phyloP scores from a whole-genome alignment of 2,113 vertebrate genomes.

The Atractosteus spatula region DNA sequence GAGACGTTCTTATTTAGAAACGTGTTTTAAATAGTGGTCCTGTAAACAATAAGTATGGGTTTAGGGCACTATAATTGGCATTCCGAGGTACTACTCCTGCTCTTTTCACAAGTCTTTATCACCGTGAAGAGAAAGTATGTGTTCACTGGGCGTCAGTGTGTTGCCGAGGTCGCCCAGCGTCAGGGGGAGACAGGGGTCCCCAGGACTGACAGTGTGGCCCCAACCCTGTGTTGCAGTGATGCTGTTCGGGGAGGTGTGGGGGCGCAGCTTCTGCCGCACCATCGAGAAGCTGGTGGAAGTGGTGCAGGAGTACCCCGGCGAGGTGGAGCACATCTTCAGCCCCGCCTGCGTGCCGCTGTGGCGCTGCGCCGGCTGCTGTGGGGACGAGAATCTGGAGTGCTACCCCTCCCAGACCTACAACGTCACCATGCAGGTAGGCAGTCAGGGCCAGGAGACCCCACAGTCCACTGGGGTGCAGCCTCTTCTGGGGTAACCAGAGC shows the following conservation, averaged over 20 bases:
- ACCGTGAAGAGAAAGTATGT: too few species aligned
- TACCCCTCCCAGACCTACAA: conserved; percentile 71
- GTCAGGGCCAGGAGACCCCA: too few species aligned
- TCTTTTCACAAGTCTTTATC: too few species aligned
- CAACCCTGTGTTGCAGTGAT: conserved; percentile 62
- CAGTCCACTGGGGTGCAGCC: too few species aligned
- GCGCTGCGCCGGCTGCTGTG: conserved; percentile 89
- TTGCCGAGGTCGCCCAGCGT: background rate
- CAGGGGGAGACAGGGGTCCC: background rate
- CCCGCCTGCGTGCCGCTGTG: conserved; percentile 85
- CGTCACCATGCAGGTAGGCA: conserved; percentile 83
- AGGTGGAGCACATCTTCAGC: conserved; percentile 87
- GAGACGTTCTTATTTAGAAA: too few species aligned
- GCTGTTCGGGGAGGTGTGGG: conserved; percentile 88
- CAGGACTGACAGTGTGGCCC: background rate
- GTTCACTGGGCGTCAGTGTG: background rate
- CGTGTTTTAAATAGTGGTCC: too few species aligned
- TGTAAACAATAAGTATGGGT: too few species aligned
- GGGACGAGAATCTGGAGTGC: conserved; percentile 84
- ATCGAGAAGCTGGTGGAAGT: conserved; percentile 87
- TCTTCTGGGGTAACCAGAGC: too few species aligned
- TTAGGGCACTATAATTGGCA: too few species aligned
- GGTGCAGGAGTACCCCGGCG: conserved; percentile 77
- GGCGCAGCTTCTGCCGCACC: conserved; percentile 86
- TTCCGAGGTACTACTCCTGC: too few species aligned